Percentiles rank a stretch among this genome's conserved stretches.
phyloP scores from a whole-genome alignment of 2,113 vertebrate species.

The Vulpes ferrilata region DNA sequence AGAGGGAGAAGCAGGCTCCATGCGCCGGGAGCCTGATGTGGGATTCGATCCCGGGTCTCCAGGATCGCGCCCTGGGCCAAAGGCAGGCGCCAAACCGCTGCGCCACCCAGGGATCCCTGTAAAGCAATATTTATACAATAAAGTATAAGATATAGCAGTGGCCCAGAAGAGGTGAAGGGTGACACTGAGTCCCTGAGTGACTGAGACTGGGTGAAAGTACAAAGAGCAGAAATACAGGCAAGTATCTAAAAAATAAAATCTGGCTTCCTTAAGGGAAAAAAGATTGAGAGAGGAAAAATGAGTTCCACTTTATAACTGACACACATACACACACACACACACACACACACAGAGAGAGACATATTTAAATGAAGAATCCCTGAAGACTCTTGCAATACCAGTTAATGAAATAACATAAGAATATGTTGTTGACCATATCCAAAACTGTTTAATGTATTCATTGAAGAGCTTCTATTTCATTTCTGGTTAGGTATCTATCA shows the following conservation, averaged over 20 bases:
- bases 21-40: no score
- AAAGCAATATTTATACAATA: not conserved
- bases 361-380: not conserved
- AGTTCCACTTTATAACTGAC: not conserved
- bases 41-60: no score
- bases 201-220: not conserved
- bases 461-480: not conserved
- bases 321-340: not conserved
- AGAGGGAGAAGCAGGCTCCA: no score
- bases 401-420: not conserved
- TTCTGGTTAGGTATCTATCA: not conserved
- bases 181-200: not conserved
- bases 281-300: not conserved
- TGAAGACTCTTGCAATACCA: not conserved
- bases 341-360: no score
- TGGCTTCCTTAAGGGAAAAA: not conserved
- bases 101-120: no score
- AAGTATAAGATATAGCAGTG: not conserved
- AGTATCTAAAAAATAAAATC: not conserved
- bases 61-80: no score
- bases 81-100: no score
- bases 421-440: not conserved
- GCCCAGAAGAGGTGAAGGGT: not conserved
- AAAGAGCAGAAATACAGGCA: not conserved
- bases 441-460: not conserved